Evolutionary conservation across 2,797 vertebrate genomes (phyloP), one percentile per base, ranked within the genome.

Genomic region (Dromococcyx pavoninus): DNA sequence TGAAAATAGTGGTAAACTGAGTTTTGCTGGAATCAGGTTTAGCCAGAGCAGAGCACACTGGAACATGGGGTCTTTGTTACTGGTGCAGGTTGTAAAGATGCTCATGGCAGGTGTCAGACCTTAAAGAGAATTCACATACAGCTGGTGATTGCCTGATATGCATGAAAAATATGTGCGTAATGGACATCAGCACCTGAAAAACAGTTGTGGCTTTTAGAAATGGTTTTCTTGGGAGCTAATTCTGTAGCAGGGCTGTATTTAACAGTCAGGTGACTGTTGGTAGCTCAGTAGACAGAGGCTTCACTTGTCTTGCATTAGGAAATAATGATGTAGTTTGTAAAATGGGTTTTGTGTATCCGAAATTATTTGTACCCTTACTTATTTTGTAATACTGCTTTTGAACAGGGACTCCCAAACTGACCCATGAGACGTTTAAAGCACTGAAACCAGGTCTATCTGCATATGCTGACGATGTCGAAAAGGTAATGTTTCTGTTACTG

Each of bases 371-470:
- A 22, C 56, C 28, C 1, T 67, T 88, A 23, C 37, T 91, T 43
- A 91, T n/a, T 91, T 56, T 85, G 88, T 69, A 92, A 91, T 70
- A 15, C 58, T 94, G 30, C 56, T 97, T 93, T 97, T 93, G 70
- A 69, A 86, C 80, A 99, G 99, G 97, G 81, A 97, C 97, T 95
- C 99, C 98, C 25, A 98, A 94, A 85, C 97, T 99, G 96, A 97
- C 97, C 71, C 98, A 98, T 5, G 99, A 99, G 96, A 99, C 98
- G 0, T 99, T 99, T 97, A 98, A 93, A 96, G 98, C 99, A 46
- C 98, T 99, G 96, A 98, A 99, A 91, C 99, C 99, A 8, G 99
- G 99, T 37, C 98, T 99, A 13, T 99, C 99, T 32, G 98, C 99
- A 0, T 99, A 99, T 32, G 99, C 98, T 5, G 99, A 99, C 61